Evolutionary conservation across 2,888 invertebrate species (phyloP).

Genomic region (Agrochola lota): DNA sequence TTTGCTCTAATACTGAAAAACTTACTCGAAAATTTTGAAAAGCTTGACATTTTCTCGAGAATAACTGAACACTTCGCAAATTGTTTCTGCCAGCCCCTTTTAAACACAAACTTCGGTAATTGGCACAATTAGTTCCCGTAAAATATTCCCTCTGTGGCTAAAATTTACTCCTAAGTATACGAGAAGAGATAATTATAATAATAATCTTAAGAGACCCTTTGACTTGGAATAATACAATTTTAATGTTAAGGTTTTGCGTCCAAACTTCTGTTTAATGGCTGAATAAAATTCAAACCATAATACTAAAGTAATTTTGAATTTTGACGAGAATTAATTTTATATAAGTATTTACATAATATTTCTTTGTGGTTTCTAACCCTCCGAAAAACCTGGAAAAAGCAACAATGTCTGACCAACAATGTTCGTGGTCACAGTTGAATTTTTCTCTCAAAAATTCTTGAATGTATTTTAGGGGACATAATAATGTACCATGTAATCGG

Average conservation of each 20-base stretch:
- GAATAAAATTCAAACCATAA: neutral
- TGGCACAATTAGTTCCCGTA: slow-evolving; percentile 81
- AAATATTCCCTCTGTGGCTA: slow-evolving; percentile 85
- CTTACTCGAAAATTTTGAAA: slow-evolving; percentile 43
- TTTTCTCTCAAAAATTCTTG: neutral
- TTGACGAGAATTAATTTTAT: neutral
- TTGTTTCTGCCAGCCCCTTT: slow-evolving; percentile 75
- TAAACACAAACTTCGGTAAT: slow-evolving; percentile 82
- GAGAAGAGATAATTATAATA: slow-evolving; percentile 73
- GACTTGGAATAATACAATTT: slow-evolving; percentile 58
- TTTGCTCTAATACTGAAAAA: slow-evolving; percentile 10
- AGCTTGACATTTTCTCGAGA: slow-evolving; percentile 69
- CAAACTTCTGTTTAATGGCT: slow-evolving; percentile 5
- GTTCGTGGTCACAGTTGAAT: no score
- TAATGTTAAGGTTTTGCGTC: slow-evolving; percentile 29
- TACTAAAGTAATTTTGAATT: neutral
- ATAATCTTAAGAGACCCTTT: slow-evolving; percentile 67
- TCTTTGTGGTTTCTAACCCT: neutral
- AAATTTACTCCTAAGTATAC: slow-evolving; percentile 63
- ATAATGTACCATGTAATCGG: no score
- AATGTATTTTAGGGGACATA: neutral
- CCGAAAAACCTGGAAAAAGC: neutral
- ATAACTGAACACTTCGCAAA: slow-evolving; percentile 80
- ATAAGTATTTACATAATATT: neutral
- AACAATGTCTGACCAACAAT: neutral